Conservation (phyloP, 2,797 vertebrate genomes). For the Coranthus polyacanthus region DNA sequence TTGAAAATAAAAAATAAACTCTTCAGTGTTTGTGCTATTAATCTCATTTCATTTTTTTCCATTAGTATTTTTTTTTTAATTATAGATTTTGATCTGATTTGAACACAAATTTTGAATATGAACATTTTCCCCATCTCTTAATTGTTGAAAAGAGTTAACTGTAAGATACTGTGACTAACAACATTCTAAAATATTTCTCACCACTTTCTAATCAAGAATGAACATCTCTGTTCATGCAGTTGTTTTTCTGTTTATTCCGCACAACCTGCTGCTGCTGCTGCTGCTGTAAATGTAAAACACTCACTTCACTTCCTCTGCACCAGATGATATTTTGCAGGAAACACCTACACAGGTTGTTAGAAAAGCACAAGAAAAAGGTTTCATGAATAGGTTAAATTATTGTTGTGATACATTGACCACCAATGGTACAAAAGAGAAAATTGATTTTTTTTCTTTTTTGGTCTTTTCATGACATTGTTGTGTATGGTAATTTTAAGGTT, state of each 20-base stretch:
- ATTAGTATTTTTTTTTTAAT: slow-evolving; percentile 30
- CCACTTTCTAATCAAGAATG: slow-evolving; percentile 25
- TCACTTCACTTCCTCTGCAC: slow-evolving; percentile 68
- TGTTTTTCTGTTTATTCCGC: slow-evolving; percentile 49
- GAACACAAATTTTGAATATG: background rate
- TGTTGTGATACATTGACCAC: slow-evolving; percentile 43
- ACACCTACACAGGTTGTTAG: slow-evolving; percentile 71
- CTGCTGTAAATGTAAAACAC: slow-evolving; percentile 63
- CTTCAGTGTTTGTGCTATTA: slow-evolving; percentile 30
- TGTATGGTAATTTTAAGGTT: slow-evolving; percentile 32
- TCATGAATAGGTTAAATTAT: slow-evolving; percentile 47
- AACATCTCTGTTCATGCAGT: slow-evolving; percentile 40
- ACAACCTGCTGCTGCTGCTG: slow-evolving; percentile 44
- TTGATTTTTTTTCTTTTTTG: slow-evolving; percentile 1
- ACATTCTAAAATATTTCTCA: background rate
- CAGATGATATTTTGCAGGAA: slow-evolving; percentile 75
- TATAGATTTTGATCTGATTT: slow-evolving; percentile 20
- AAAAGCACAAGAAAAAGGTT: slow-evolving; percentile 41
- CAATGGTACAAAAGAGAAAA: slow-evolving; percentile 5
- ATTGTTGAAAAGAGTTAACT: background rate
- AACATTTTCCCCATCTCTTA: background rate
- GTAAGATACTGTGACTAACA: slow-evolving; percentile 4
- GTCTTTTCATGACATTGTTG: slow-evolving; percentile 2
- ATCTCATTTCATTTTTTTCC: slow-evolving; percentile 27
- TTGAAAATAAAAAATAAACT: slow-evolving; percentile 39